These are phyloP conservation scores for Tachypleus tridentatus DNA, from an alignment of 1,140 invertebrate species.

Conservation along the genomic window DNA sequence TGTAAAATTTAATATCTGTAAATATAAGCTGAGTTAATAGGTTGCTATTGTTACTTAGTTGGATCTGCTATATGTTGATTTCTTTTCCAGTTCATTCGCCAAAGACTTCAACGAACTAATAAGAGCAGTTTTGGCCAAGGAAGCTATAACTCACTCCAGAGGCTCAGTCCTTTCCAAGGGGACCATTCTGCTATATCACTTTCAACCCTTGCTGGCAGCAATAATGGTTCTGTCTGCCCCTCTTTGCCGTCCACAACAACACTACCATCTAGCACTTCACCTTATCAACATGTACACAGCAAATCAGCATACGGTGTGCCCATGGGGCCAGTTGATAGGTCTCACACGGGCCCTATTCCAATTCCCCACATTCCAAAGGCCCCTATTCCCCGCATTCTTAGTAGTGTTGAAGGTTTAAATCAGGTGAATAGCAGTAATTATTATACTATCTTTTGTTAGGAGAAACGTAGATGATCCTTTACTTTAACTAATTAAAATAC, in stretches of 20 bases:
- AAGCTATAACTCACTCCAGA: slow-evolving; percentile 20
- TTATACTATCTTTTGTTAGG: too few species aligned
- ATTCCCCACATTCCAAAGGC: slow-evolving; percentile 43
- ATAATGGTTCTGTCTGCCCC: slow-evolving; percentile 4
- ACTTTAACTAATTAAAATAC: too few species aligned
- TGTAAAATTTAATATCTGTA: too few species aligned
- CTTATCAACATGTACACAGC: slow-evolving; percentile 4
- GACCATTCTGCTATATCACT: slow-evolving; percentile 30
- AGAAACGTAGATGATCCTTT: too few species aligned
- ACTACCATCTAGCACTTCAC: slow-evolving; percentile 4
- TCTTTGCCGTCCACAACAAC: slow-evolving; percentile 17
- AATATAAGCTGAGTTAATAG: too few species aligned
- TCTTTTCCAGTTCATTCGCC: slow-evolving; percentile 21
- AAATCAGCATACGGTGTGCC: neutral
- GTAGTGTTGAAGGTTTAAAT: slow-evolving; percentile 70
- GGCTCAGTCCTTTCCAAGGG: slow-evolving; percentile 30
- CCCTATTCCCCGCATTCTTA: slow-evolving; percentile 50
- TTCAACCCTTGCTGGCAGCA: slow-evolving; percentile 11
- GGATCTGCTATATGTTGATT: neutral
- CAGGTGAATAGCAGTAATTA: slow-evolving; percentile 33
- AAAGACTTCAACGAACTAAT: slow-evolving; percentile 31
- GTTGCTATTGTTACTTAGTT: too few species aligned
- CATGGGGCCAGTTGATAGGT: neutral
- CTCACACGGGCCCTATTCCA: slow-evolving; percentile 23
- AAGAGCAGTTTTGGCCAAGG: slow-evolving; percentile 27